Percentiles rank a stretch among this genome's conserved stretches.
Evolutionary conservation across 1,140 invertebrate genomes (phyloP).

Genomic region (Drosophila triauraria): DNA sequence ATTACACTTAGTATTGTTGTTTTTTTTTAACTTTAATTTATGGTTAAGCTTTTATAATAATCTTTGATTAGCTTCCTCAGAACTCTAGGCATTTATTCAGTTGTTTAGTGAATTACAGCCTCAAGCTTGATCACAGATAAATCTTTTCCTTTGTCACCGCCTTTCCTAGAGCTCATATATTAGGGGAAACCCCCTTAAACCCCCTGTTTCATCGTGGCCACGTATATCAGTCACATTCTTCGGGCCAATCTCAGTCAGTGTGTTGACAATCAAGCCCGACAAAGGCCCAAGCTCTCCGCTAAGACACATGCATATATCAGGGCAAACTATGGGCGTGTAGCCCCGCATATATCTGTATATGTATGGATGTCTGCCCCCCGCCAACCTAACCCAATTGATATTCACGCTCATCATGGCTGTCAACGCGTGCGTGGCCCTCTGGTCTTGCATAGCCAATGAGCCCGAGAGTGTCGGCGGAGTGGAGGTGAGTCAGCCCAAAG

Average conservation of each 20-base stretch:
- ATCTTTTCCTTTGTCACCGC: not conserved
- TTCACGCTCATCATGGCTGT: conserved; percentile 59
- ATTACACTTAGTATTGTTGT: not conserved
- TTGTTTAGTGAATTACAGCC: not conserved
- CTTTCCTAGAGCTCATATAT: not conserved
- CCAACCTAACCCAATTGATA: conserved; percentile 51
- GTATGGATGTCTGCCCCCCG: not conserved
- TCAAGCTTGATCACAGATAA: not conserved
- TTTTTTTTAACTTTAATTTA: not conserved
- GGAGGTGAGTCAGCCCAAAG: conserved; percentile 60
- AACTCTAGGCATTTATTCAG: not conserved
- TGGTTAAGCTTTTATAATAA: too few relatives aligned
- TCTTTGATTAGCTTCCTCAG: not conserved
- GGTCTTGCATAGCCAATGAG: conserved; percentile 76
- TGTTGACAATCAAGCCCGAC: conserved; percentile 48
- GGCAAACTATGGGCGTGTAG: conserved; percentile 13
- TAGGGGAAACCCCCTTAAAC: too few relatives aligned
- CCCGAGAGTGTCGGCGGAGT: not conserved
- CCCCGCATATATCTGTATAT: not conserved
- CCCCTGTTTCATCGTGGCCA: not conserved
- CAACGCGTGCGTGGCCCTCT: conserved; percentile 70
- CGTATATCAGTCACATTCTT: conserved; percentile 36
- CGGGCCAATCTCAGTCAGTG: conserved; percentile 20
- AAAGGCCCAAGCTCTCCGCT: conserved; percentile 14
- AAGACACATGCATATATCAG: conserved; percentile 42